Conservation (phyloP, 2,113 vertebrate genomes). For the Leptobrachium leishanense region DNA sequence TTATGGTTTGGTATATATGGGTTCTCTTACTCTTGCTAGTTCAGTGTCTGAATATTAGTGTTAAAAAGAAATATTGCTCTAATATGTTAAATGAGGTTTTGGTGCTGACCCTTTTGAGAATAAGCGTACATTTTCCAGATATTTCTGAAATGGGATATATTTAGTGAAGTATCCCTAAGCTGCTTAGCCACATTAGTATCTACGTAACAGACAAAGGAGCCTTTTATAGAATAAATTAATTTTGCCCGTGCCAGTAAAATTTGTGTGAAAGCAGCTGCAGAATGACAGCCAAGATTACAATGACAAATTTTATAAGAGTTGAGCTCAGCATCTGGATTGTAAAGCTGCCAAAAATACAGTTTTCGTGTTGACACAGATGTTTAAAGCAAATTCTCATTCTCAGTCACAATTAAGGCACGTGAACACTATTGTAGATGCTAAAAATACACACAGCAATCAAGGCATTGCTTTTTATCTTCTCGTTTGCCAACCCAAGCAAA, state of each 20-base stretch:
- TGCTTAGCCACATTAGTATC: slow-evolving; percentile 28
- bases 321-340: slow-evolving; percentile 46
- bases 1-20: too few species aligned
- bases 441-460: slow-evolving; percentile 20
- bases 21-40: too few species aligned
- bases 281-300: slow-evolving; percentile 39
- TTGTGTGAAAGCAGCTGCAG: slow-evolving; percentile 1
- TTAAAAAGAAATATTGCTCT: too few species aligned
- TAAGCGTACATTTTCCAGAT: too few species aligned
- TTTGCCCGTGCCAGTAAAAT: slow-evolving; percentile 17
- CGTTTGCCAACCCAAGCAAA: slow-evolving; percentile 21
- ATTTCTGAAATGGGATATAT: neutral
- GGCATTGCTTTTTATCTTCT: neutral
- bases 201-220: slow-evolving; percentile 27
- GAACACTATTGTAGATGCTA: slow-evolving; percentile 19
- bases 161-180: slow-evolving; percentile 1
- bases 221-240: slow-evolving; percentile 39
- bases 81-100: too few species aligned
- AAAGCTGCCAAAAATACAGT: slow-evolving; percentile 39
- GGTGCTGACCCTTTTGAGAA: too few species aligned
- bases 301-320: slow-evolving; percentile 32
- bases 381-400: slow-evolving; percentile 5
- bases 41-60: too few species aligned
- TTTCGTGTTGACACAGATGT: slow-evolving; percentile 42
- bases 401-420: slow-evolving; percentile 23